Evolutionary conservation across 2,113 vertebrate species (phyloP).

Genomic region (Meleagris gallopavo): DNA sequence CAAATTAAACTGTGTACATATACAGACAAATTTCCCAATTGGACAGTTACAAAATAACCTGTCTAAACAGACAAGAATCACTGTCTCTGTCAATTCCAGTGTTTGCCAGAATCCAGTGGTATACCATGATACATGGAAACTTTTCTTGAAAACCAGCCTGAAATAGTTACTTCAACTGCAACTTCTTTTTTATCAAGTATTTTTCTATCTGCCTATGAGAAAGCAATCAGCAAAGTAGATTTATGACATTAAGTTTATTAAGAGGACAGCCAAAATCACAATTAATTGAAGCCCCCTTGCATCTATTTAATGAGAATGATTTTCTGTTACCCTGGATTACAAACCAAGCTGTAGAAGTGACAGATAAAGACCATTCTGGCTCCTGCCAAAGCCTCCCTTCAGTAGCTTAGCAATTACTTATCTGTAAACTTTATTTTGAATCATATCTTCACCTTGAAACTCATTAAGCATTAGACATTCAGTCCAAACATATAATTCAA

Average conservation of each 20-base stretch:
- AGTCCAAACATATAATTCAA: slow-evolving; percentile 20
- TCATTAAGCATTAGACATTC: slow-evolving; percentile 41
- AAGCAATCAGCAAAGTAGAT: slow-evolving; percentile 45
- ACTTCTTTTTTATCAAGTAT: slow-evolving; percentile 37
- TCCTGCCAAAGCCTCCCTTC: slow-evolving; percentile 25
- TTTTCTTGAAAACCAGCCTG: neutral
- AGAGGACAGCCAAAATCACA: slow-evolving; percentile 58
- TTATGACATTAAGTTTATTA: slow-evolving; percentile 74
- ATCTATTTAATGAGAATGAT: slow-evolving; percentile 76
- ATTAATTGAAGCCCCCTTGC: slow-evolving; percentile 67
- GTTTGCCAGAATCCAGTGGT: neutral
- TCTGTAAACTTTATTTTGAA: slow-evolving; percentile 63
- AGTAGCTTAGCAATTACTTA: slow-evolving; percentile 40
- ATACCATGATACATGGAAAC: neutral
- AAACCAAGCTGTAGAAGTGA: slow-evolving; percentile 44
- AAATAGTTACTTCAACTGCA: neutral
- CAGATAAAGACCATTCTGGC: slow-evolving; percentile 72
- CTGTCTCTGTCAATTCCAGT: neutral
- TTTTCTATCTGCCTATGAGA: slow-evolving; percentile 27
- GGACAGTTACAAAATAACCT: neutral
- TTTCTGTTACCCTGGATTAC: slow-evolving; percentile 72
- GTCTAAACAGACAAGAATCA: neutral
- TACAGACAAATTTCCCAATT: neutral
- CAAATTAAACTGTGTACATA: neutral
- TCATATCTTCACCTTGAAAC: slow-evolving; percentile 46